These are phyloP conservation scores for Lepisosteus oculatus DNA, from an alignment of 2,113 vertebrate genomes.

Conservation along the genomic window DNA sequence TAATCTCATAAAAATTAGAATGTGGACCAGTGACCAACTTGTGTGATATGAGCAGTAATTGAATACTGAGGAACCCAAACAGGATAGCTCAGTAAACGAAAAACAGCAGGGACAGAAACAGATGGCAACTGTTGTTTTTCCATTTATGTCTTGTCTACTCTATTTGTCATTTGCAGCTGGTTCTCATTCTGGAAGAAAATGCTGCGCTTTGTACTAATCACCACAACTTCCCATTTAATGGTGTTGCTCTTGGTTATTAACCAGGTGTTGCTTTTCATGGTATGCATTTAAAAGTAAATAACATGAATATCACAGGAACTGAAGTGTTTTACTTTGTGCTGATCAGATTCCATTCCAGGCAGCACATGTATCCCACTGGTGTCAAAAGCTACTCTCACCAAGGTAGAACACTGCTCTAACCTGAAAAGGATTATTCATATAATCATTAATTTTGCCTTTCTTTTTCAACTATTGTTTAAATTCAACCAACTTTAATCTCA, in stretches of 20 bases:
- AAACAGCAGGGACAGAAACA: constrained; percentile 9
- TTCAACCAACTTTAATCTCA: too few species aligned
- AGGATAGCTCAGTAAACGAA: neutral
- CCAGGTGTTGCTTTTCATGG: constrained; percentile 7
- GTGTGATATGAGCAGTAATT: neutral
- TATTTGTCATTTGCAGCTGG: constrained; percentile 14
- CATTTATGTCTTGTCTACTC: constrained; percentile 8
- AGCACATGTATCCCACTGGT: neutral
- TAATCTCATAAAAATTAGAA: neutral
- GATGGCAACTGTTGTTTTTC: constrained; percentile 18
- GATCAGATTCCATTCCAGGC: neutral
- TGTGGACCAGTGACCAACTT: neutral
- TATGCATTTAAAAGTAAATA: constrained; percentile 1
- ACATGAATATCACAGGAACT: too few species aligned
- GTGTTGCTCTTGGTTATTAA: constrained; percentile 9
- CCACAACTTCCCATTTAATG: neutral
- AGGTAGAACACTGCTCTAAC: too few species aligned
- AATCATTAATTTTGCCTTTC: too few species aligned
- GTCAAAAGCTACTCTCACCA: too few species aligned
- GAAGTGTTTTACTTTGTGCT: too few species aligned
- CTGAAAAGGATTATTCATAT: too few species aligned
- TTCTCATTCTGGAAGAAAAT: neutral
- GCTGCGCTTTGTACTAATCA: neutral
- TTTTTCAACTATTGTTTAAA: too few species aligned
- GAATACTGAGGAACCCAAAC: neutral